These are phyloP conservation scores for Drosophila persimilis DNA, from an alignment of 1,140 invertebrate species.

Conservation along the genomic window DNA sequence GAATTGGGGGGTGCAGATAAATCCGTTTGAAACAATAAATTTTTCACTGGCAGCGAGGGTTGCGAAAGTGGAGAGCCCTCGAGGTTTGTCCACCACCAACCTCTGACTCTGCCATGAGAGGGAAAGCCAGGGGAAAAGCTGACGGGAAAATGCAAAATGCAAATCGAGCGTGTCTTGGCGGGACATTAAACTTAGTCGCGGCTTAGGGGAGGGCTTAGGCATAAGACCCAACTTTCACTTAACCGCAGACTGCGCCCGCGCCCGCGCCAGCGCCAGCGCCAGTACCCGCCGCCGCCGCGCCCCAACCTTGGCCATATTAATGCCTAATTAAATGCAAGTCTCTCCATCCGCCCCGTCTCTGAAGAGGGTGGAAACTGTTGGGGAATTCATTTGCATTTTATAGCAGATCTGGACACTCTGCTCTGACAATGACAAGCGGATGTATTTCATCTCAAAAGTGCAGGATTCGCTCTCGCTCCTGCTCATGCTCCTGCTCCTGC, in stretches of 20 bases:
- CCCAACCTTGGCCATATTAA: conserved; percentile 50
- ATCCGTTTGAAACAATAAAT: conserved; percentile 77
- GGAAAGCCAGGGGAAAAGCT: background rate
- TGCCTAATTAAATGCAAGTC: conserved; percentile 77
- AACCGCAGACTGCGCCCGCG: conserved; percentile 52
- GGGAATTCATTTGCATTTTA: conserved; percentile 74
- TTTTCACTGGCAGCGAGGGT: conserved; percentile 30
- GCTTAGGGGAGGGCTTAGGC: conserved; percentile 64
- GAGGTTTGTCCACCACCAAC: background rate
- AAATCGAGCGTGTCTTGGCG: conserved; percentile 51
- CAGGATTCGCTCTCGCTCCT: conserved; percentile 21
- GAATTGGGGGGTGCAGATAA: conserved; percentile 56
- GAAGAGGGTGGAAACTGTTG: conserved; percentile 43
- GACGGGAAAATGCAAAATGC: conserved; percentile 60
- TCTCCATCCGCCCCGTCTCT: background rate
- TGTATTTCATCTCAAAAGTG: conserved; percentile 67
- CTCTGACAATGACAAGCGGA: conserved; percentile 70
- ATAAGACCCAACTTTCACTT: conserved; percentile 68
- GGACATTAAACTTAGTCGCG: conserved; percentile 65
- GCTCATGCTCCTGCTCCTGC: background rate
- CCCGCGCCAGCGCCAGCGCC: too few species aligned
- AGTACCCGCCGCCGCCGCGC: conserved; percentile 2
- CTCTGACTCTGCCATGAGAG: too few species aligned
- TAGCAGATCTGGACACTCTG: conserved; percentile 51
- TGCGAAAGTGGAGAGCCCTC: conserved; percentile 17